phyloP scores from a whole-genome alignment of 2,797 vertebrate genomes.

The Oreortyx pictus region DNA sequence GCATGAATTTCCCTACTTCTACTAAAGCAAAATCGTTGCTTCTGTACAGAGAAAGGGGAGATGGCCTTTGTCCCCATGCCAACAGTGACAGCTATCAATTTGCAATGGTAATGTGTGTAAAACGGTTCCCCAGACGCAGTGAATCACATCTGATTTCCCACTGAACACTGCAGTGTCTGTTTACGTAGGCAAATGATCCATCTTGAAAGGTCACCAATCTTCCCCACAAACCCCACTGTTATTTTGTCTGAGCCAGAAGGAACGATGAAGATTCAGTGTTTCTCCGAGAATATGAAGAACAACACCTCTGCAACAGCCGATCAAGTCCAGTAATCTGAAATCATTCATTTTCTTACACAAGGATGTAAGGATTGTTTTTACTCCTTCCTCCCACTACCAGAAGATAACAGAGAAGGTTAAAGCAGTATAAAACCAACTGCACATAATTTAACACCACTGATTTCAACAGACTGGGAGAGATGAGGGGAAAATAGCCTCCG shows the following conservation, averaged over 20 bases:
- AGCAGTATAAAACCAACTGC: not conserved
- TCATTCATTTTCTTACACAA: not conserved
- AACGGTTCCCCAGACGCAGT: not conserved
- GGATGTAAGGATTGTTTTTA: not conserved
- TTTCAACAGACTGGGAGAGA: not conserved
- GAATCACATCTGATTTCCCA: not conserved
- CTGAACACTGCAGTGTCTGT: not conserved
- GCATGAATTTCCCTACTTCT: not conserved
- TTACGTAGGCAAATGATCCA: not conserved
- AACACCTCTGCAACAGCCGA: not conserved
- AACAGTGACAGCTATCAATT: not conserved
- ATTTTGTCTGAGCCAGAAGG: not conserved
- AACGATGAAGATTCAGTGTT: not conserved
- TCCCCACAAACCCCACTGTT: not conserved
- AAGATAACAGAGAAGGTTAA: not conserved
- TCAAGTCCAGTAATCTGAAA: not conserved
- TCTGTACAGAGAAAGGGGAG: not conserved
- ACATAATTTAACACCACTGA: not conserved
- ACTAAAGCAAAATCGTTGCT: not conserved
- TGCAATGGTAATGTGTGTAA: not conserved
- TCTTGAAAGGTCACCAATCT: not conserved
- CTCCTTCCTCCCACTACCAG: not conserved
- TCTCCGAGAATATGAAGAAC: not conserved
- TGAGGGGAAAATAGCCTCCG: rapidly evolving
- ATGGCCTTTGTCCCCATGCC: not conserved